These are phyloP conservation scores for Mylabris phalerata DNA, from an alignment of 1,140 invertebrate species.

Conservation along the genomic window DNA sequence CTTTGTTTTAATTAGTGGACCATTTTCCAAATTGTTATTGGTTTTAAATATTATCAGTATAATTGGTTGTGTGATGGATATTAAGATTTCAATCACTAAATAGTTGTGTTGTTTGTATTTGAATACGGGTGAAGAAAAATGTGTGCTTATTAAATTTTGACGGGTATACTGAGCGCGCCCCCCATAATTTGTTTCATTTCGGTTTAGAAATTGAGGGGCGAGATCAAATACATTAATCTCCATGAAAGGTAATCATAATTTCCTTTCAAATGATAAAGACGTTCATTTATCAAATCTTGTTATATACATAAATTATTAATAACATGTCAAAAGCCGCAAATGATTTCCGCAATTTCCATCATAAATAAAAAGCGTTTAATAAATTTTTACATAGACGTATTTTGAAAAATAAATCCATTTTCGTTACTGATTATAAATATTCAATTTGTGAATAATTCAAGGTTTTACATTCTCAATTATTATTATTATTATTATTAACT, in stretches of 20 bases:
- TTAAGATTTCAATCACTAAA: no score
- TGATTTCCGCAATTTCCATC: constrained; percentile 25
- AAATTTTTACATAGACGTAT: background rate
- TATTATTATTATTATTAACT: no score
- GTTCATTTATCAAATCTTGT: constrained; percentile 32
- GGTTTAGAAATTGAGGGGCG: constrained; percentile 19
- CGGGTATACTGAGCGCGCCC: constrained; percentile 4
- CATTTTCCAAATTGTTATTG: no score
- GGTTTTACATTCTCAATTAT: no score
- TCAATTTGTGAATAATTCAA: no score
- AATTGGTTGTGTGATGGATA: no score
- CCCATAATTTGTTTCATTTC: constrained; percentile 18
- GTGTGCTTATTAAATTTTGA: constrained; percentile 11
- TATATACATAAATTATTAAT: constrained; percentile 32
- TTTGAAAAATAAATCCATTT: background rate
- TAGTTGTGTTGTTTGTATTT: background rate
- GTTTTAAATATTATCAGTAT: no score
- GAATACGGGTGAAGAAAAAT: constrained; percentile 6
- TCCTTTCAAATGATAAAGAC: constrained; percentile 33
- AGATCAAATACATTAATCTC: constrained; percentile 31
- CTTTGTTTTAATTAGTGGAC: no score
- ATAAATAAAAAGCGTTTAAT: constrained; percentile 17
- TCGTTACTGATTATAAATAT: no score
- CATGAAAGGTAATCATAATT: constrained; percentile 32
- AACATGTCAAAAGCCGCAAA: constrained; percentile 30